These are phyloP conservation scores for Chorisops tibialis DNA, from an alignment of 2,888 invertebrate genomes.

Conservation along the genomic window DNA sequence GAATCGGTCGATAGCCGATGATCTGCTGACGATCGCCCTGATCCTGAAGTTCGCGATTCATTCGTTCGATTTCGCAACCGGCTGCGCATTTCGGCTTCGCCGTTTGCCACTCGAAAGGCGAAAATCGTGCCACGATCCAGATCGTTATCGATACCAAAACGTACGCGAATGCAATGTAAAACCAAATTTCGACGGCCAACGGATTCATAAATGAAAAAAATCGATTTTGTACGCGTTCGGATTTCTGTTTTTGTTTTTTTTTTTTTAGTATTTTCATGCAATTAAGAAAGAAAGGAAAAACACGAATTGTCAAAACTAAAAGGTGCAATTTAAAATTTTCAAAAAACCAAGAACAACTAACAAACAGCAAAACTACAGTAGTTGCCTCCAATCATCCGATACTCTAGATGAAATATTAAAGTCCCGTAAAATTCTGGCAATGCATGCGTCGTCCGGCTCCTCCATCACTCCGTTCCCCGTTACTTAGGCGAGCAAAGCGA, in stretches of 20 bases:
- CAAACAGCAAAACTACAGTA: no score
- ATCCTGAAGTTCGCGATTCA: conserved; percentile 34
- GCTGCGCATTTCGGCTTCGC: conserved; percentile 58
- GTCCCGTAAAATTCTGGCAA: no score
- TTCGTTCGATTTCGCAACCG: conserved; percentile 47
- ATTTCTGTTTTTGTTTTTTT: conserved; percentile 40
- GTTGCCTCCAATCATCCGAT: no score
- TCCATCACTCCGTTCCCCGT: no score
- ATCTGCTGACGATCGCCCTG: conserved; percentile 20
- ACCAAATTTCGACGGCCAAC: conserved; percentile 80
- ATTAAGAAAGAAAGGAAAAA: background rate
- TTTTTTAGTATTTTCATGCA: background rate
- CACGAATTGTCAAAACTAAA: background rate
- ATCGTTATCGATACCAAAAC: conserved; percentile 74
- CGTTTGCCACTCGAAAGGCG: conserved; percentile 74
- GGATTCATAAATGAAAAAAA: conserved; percentile 84
- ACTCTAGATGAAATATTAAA: no score
- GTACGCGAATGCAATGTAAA: conserved; percentile 74
- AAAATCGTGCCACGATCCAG: conserved; percentile 81
- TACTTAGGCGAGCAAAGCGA: no score
- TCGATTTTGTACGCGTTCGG: conserved; percentile 64
- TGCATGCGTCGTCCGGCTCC: no score
- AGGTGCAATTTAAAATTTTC: no score
- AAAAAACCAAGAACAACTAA: no score
- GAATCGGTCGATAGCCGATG: background rate